These are phyloP conservation scores for Lypha dubia DNA, from an alignment of 2,888 invertebrate species.

Conservation along the genomic window DNA sequence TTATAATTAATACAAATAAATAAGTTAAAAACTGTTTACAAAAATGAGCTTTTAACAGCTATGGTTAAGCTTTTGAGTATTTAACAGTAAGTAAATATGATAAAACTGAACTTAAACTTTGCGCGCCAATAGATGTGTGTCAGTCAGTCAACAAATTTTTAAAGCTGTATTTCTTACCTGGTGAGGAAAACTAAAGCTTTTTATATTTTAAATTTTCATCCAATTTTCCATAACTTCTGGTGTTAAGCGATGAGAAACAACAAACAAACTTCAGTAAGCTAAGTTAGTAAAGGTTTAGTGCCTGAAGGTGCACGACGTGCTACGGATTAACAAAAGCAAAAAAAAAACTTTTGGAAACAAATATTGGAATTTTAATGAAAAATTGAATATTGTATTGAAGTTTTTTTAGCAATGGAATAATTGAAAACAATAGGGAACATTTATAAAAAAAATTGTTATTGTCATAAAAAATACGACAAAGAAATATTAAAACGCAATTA, in stretches of 20 bases:
- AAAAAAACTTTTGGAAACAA: slow-evolving; percentile 18
- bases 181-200: slow-evolving; percentile 65
- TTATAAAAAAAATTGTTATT: neutral
- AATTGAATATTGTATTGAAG: slow-evolving; percentile 25
- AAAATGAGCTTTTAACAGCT: slow-evolving; percentile 34
- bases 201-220: slow-evolving; percentile 57
- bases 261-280: slow-evolving; percentile 46
- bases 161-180: slow-evolving; percentile 35
- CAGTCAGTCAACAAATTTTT: neutral
- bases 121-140: slow-evolving; percentile 17
- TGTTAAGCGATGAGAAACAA: slow-evolving; percentile 56
- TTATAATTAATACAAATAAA: slow-evolving; percentile 5
- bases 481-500: slow-evolving; percentile 38
- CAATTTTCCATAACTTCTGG: slow-evolving; percentile 56
- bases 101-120: slow-evolving; percentile 52
- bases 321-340: slow-evolving; percentile 56
- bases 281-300: slow-evolving; percentile 70
- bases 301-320: slow-evolving; percentile 67
- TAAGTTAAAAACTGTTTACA: slow-evolving; percentile 18
- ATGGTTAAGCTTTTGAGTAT: slow-evolving; percentile 62
- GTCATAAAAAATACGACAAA: neutral
- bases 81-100: slow-evolving; percentile 35
- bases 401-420: too few relatives aligned
- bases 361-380: slow-evolving; percentile 21
- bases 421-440: too few relatives aligned